These are phyloP conservation scores for Myxocyprinus asiaticus DNA, from an alignment of 2,113 vertebrate genomes.

Conservation along the genomic window DNA sequence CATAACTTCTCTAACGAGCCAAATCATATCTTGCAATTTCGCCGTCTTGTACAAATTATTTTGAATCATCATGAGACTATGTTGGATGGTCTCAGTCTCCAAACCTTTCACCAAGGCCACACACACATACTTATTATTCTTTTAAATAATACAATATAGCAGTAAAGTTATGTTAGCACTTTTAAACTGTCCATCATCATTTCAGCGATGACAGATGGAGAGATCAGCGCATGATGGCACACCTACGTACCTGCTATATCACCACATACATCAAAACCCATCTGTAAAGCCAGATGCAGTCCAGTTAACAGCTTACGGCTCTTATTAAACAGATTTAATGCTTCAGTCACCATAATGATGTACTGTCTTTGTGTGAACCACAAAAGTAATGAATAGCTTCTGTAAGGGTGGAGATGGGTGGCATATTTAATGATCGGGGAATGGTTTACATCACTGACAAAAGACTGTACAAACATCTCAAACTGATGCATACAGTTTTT, in stretches of 20 bases:
- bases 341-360: constrained; percentile 21
- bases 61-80: too few species aligned
- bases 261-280: background rate
- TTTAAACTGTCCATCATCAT: background rate
- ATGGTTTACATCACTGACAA: constrained; percentile 24
- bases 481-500: background rate
- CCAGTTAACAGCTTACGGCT: background rate
- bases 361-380: constrained; percentile 17
- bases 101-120: too few species aligned
- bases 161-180: background rate
- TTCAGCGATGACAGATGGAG: too few species aligned
- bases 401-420: constrained; percentile 10
- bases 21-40: too few species aligned
- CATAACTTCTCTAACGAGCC: too few species aligned
- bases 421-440: background rate
- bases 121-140: too few species aligned
- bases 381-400: constrained; percentile 8
- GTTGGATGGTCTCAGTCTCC: too few species aligned
- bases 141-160: too few species aligned
- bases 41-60: too few species aligned
- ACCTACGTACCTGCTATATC: background rate
- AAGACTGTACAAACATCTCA: constrained; percentile 28
- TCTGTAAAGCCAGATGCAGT: background rate
- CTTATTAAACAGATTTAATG: constrained; percentile 4
- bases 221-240: background rate